Conservation (phyloP, 2,797 vertebrate species). For the Epinephelus malabaricus region DNA sequence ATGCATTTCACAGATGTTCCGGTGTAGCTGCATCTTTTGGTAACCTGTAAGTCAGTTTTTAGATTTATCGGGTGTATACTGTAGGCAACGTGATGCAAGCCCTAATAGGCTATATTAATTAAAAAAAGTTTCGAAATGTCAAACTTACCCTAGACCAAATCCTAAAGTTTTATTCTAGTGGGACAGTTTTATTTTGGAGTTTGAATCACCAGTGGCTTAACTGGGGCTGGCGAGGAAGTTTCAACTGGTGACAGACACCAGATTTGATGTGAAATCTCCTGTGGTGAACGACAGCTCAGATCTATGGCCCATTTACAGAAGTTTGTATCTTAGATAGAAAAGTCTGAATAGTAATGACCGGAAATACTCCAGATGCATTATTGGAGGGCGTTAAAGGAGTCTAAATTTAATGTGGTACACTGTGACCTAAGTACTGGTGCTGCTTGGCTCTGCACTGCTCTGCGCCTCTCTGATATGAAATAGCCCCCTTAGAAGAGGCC, state of each 20-base stretch:
- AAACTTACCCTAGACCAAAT: constrained; percentile 75
- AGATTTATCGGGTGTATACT: constrained; percentile 10
- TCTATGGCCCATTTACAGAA: constrained; percentile 91
- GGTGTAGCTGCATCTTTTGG: constrained; percentile 7
- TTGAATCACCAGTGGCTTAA: constrained; percentile 85
- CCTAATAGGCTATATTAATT: constrained; percentile 52
- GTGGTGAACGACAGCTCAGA: constrained; percentile 87
- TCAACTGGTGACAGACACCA: constrained; percentile 84
- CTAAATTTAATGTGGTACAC: constrained; percentile 88
- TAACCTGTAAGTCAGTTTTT: constrained; percentile 7
- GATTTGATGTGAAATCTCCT: constrained; percentile 88
- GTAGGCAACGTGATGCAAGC: constrained; percentile 10
- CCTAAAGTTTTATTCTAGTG: constrained; percentile 81
- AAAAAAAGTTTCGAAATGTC: constrained; percentile 68
- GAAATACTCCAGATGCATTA: constrained; percentile 88
- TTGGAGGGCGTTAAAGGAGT: constrained; percentile 88
- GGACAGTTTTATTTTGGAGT: constrained; percentile 86
- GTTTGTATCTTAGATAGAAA: constrained; percentile 85
- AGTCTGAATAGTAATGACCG: constrained; percentile 86
- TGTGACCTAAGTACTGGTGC: constrained; percentile 79
- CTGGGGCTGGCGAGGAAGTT: constrained; percentile 86
- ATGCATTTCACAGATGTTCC: background rate
- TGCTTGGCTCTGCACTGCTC: constrained; percentile 70
- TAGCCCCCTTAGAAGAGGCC: constrained; percentile 68
- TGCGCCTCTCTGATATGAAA: constrained; percentile 73